Evolutionary conservation across 2,113 vertebrate species (phyloP), one percentile per base, ranked within the genome.

Genomic region (Ia io): DNA sequence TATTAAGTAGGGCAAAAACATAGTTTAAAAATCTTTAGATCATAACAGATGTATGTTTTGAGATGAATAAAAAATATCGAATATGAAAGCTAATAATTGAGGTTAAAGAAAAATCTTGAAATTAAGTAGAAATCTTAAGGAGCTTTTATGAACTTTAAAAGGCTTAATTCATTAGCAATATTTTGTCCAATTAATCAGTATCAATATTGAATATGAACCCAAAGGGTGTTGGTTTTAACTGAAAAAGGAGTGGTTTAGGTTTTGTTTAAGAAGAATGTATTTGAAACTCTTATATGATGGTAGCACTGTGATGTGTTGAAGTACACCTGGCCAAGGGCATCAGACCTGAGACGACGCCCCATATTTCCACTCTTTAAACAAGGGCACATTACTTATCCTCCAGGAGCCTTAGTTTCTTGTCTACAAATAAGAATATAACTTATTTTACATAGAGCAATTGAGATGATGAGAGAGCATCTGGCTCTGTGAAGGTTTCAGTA

Each of bases 1-100:
- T 86, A 79, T 74, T 65, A 96, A 91, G n/a, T 35, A 88, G 28
- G 9, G 59, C 53, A 71, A 93, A 95, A 83, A 61, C 6, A 47
- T 1, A 35, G 30, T 32, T 90, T 84, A 51, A 90, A 90, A 86
- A 9, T 22, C 22, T 61, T 93, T 65, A 82, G 67, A 87, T 42
- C 18, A 67, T 91, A n/a, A 51, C 47, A 84, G 35, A 79, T 32
- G 1, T n/a, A 59, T 78, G 6, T 22, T 86, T 92, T 89, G 65
- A 74, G 51, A 87, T 77, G 10, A 32, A 84, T 44, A 32, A 56
- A 70, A 94, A 10, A 7, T 67, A 61, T 70, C 73, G 4, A 1
- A 40, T 40, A 87, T 53, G 13, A 73, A 25, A 18, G 71, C 77
- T 56, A 79, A 85, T 37, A 91, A 91, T 17, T 83, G 42, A n/a